phyloP scores from a whole-genome alignment of 2,888 invertebrate genomes.

The Drosophila flavopinicola region DNA sequence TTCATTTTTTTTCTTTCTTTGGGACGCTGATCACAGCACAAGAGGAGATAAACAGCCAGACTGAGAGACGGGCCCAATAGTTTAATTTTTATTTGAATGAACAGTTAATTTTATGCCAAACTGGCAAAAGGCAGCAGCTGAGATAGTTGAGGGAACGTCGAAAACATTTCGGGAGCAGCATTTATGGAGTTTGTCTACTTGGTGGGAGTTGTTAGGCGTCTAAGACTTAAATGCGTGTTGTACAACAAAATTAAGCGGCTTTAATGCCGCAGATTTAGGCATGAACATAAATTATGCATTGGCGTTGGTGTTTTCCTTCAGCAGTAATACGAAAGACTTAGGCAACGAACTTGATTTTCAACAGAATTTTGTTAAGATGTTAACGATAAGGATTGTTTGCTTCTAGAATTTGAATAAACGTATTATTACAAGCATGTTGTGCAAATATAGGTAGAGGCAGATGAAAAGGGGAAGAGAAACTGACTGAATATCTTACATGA shows the following conservation, averaged over 20 bases:
- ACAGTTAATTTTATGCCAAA: slow-evolving; percentile 81
- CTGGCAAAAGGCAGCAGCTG: slow-evolving; percentile 62
- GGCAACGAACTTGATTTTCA: slow-evolving; percentile 52
- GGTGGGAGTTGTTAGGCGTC: slow-evolving; percentile 67
- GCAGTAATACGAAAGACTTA: slow-evolving; percentile 57
- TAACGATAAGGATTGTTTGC: slow-evolving; percentile 9
- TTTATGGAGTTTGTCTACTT: slow-evolving; percentile 37
- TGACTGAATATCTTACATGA: too few relatives aligned
- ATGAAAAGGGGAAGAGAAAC: background rate
- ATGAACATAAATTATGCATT: slow-evolving; percentile 57
- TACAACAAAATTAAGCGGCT: slow-evolving; percentile 65
- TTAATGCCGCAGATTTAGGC: slow-evolving; percentile 41
- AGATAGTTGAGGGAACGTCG: slow-evolving; percentile 36
- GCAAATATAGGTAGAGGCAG: background rate
- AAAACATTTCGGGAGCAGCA: slow-evolving; percentile 58
- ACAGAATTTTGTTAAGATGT: slow-evolving; percentile 10
- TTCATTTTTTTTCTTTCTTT: slow-evolving; percentile 49
- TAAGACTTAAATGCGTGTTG: slow-evolving; percentile 58
- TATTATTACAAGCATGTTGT: background rate
- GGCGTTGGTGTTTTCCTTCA: slow-evolving; percentile 40
- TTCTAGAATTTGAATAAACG: background rate
- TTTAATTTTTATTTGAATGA: slow-evolving; percentile 80
- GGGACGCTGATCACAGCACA: slow-evolving; percentile 6
- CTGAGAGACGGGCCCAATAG: slow-evolving; percentile 68
- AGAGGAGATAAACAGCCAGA: slow-evolving; percentile 25